These are phyloP conservation scores for Myripristis murdjan DNA, from an alignment of 2,797 vertebrate genomes.

Conservation along the genomic window DNA sequence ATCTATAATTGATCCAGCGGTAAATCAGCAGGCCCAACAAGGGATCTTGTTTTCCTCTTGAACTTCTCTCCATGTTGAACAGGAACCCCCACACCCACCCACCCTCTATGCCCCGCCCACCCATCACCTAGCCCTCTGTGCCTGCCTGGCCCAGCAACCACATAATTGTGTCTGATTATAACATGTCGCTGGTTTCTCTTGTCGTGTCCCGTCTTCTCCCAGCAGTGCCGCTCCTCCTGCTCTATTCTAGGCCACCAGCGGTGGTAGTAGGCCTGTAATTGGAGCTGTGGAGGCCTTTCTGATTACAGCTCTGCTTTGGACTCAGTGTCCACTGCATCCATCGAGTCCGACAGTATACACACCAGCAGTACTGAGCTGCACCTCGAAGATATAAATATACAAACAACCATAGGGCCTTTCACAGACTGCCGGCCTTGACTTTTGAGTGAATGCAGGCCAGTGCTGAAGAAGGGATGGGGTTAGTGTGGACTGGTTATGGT, in stretches of 20 bases:
- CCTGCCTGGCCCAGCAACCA: slow-evolving; percentile 58
- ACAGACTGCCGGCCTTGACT: slow-evolving; percentile 33
- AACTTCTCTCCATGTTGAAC: slow-evolving; percentile 48
- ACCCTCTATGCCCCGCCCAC: slow-evolving; percentile 34
- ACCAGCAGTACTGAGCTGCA: slow-evolving; percentile 37
- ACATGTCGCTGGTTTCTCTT: slow-evolving; percentile 73
- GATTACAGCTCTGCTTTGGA: slow-evolving; percentile 80
- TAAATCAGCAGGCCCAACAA: slow-evolving; percentile 37
- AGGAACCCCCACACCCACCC: slow-evolving; percentile 10
- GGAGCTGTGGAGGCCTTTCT: slow-evolving; percentile 55
- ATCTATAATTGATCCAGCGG: slow-evolving; percentile 26
- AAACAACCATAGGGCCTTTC: slow-evolving; percentile 37
- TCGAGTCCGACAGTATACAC: slow-evolving; percentile 53
- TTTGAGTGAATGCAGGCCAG: slow-evolving; percentile 32
- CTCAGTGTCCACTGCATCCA: slow-evolving; percentile 62
- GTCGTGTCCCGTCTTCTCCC: slow-evolving; percentile 65
- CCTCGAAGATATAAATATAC: slow-evolving; percentile 63
- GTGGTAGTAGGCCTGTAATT: slow-evolving; percentile 81
- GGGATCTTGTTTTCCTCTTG: slow-evolving; percentile 33
- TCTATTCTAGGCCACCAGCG: slow-evolving; percentile 81
- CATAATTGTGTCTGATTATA: slow-evolving; percentile 81
- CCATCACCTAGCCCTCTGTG: slow-evolving; percentile 61
- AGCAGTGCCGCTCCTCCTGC: slow-evolving; percentile 65
- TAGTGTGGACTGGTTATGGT: neutral
- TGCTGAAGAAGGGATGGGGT: slow-evolving; percentile 31